Percentiles rank a stretch among this genome's conserved stretches.
Conservation (phyloP, 2,797 vertebrate genomes). For the Pangasius larnaudii region DNA sequence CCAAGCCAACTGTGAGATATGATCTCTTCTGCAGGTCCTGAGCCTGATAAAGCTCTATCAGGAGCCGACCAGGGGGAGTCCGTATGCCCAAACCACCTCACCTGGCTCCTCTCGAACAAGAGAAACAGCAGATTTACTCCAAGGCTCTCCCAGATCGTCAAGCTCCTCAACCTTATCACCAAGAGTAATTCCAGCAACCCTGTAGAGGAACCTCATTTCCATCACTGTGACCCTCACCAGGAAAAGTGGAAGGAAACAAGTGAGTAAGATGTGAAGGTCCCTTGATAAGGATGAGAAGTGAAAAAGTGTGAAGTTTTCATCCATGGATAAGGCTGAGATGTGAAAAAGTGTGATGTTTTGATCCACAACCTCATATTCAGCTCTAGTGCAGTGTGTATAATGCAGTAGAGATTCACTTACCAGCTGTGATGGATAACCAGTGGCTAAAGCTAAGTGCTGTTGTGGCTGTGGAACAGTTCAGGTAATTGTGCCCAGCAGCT, state of each 20-base stretch:
- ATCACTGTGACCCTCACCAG: background rate
- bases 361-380: background rate
- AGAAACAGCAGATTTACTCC: background rate
- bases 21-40: background rate
- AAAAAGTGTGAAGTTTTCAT: too few relatives aligned
- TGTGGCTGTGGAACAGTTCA: background rate
- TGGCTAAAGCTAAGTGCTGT: background rate
- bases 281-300: background rate
- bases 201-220: background rate
- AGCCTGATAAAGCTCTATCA: background rate
- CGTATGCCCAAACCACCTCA: background rate
- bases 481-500: background rate
- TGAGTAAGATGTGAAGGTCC: background rate
- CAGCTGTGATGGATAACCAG: background rate
- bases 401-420: background rate
- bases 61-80: too few relatives aligned
- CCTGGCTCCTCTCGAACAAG: background rate
- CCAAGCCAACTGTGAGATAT: background rate
- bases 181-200: background rate
- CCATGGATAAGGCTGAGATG: background rate
- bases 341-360: background rate
- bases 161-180: background rate
- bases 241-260: background rate
- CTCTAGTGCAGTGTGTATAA: background rate
- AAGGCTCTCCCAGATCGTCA: background rate